Evolutionary conservation across 1,140 invertebrate genomes (phyloP).

Genomic region (Tetragnatha versicolor): DNA sequence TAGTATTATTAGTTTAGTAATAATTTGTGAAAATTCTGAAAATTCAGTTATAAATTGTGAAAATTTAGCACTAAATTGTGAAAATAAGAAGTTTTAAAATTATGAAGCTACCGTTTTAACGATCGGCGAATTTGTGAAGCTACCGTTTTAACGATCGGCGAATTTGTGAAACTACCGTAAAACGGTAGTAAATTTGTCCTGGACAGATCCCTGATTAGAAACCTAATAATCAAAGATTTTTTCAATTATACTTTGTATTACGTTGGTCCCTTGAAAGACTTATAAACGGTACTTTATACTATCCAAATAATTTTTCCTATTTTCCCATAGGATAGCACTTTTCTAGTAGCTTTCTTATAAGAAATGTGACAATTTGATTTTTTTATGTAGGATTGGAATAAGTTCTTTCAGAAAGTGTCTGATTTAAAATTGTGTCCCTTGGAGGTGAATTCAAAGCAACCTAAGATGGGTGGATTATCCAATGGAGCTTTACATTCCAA

Average conservation of each 20-base stretch:
- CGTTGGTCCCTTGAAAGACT: not conserved
- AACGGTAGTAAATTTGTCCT: too few relatives aligned
- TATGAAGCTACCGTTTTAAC: too few relatives aligned
- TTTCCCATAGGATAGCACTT: not conserved
- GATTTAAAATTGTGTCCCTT: conserved; percentile 35
- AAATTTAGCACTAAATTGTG: too few relatives aligned
- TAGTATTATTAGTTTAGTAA: too few relatives aligned
- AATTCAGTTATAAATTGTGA: too few relatives aligned
- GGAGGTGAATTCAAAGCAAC: not conserved
- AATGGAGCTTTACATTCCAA: not conserved
- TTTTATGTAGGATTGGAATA: conserved; percentile 63
- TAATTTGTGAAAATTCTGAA: too few relatives aligned
- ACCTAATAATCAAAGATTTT: too few relatives aligned
- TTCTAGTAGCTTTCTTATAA: not conserved
- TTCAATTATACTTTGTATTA: not conserved
- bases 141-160: too few relatives aligned
- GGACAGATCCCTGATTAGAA: too few relatives aligned
- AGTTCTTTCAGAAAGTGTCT: conserved; percentile 58
- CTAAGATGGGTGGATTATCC: not conserved
- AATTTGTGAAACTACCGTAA: too few relatives aligned
- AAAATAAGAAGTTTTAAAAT: too few relatives aligned
- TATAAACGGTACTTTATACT: not conserved
- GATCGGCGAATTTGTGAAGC: too few relatives aligned
- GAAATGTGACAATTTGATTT: not conserved
- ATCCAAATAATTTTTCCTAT: not conserved